Evolutionary conservation across 53 echinoderm and acorn worm species (phyloP).

Genomic region (Paelopatides confundens): DNA sequence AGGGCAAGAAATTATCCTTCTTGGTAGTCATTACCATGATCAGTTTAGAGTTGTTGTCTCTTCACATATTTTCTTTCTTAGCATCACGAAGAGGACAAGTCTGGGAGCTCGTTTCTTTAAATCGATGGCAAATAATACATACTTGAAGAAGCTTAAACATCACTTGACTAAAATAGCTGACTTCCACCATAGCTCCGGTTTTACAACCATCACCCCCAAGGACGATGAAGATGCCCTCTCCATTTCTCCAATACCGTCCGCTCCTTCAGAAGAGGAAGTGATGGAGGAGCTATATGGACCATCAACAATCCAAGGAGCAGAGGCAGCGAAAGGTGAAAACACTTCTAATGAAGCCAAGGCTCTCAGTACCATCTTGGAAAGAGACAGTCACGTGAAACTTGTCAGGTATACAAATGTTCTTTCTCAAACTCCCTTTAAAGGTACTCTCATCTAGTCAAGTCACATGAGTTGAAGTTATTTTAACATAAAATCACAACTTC

Average conservation of each 20-base stretch:
- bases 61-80: too few relatives aligned
- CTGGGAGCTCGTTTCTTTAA: conserved; percentile 84
- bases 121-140: conserved; percentile 64
- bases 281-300: conserved; percentile 24
- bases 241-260: conserved; percentile 34
- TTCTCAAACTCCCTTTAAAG: not conserved
- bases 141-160: conserved; percentile 79
- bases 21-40: too few relatives aligned
- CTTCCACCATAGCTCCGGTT: conserved; percentile 84
- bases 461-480: too few relatives aligned
- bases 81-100: conserved; percentile 76
- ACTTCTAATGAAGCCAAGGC: conserved; percentile 53
- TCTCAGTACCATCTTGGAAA: conserved; percentile 40
- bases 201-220: conserved; percentile 41
- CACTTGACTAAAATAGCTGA: conserved; percentile 72
- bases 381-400: conserved; percentile 64
- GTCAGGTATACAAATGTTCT: conserved; percentile 48
- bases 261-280: conserved; percentile 24
- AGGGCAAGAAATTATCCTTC: too few relatives aligned
- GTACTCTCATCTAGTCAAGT: not conserved
- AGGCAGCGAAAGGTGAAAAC: conserved; percentile 25
- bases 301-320: conserved; percentile 35
- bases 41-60: too few relatives aligned
- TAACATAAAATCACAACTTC: too few relatives aligned
- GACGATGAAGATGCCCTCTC: conserved; percentile 24